These are phyloP conservation scores for Stomatorhinus walkeri DNA, from an alignment of 2,797 vertebrate species.

Conservation along the genomic window DNA sequence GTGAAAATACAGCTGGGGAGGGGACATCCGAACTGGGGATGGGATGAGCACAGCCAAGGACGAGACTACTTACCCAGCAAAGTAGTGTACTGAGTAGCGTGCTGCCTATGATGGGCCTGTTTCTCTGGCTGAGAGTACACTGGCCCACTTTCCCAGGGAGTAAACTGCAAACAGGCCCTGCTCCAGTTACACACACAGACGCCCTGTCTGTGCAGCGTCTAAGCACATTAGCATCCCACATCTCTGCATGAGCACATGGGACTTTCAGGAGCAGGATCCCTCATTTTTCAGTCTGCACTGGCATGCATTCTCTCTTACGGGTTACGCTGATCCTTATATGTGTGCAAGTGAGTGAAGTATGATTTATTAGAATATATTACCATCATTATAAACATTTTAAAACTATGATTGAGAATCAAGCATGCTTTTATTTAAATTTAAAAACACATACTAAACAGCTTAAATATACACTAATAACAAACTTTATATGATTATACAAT, in stretches of 20 bases:
- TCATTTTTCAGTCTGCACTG: background rate
- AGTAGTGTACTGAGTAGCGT: background rate
- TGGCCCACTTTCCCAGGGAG: slow-evolving; percentile 12
- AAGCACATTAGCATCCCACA: background rate
- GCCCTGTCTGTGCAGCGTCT: background rate
- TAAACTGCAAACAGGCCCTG: background rate
- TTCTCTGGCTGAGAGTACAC: background rate
- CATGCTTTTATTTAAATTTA: background rate
- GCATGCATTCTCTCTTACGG: background rate
- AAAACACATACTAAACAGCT: background rate
- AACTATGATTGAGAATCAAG: background rate
- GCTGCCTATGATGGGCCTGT: slow-evolving; percentile 4
- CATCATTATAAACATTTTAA: background rate
- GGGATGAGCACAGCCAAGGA: background rate
- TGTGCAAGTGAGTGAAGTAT: background rate
- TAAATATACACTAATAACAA: background rate
- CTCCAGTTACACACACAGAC: background rate
- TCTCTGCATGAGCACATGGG: background rate
- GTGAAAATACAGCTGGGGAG: background rate
- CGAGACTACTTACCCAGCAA: background rate
- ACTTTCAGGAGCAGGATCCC: background rate
- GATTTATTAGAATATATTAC: background rate
- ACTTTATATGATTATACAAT: background rate
- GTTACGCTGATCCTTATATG: background rate
- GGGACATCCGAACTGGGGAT: background rate